Conservation (phyloP, 2,797 vertebrate species). For the Anguilla marmorata region DNA sequence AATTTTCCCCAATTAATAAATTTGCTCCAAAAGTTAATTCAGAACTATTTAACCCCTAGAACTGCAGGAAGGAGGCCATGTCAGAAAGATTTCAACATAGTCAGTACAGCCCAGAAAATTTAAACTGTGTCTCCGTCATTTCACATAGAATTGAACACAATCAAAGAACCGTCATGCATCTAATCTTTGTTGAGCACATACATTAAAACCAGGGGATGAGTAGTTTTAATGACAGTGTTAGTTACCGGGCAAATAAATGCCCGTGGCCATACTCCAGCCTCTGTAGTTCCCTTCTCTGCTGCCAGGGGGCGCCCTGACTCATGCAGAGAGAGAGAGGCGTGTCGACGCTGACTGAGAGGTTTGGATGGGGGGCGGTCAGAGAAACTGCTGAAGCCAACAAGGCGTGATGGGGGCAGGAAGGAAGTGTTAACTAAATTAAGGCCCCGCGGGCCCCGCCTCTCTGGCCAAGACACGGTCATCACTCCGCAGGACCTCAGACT, state of each 20-base stretch:
- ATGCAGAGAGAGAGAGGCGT: not conserved
- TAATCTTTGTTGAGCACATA: not conserved
- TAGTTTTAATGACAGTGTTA: not conserved
- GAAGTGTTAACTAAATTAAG: not conserved
- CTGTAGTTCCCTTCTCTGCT: not conserved
- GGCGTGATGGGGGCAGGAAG: not conserved
- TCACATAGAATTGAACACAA: too few species aligned
- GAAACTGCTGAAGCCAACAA: not conserved
- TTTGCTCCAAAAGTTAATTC: not conserved
- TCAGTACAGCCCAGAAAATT: not conserved
- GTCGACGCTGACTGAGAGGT: too few species aligned
- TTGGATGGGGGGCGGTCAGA: not conserved
- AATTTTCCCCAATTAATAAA: not conserved
- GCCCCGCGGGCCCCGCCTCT: not conserved
- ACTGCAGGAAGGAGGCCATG: not conserved
- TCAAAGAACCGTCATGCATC: too few species aligned
- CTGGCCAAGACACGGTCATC: not conserved
- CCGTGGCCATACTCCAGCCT: not conserved
- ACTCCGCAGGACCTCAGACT: not conserved
- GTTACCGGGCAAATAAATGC: not conserved
- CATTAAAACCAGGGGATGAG: not conserved
- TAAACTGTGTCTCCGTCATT: not conserved
- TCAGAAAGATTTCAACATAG: not conserved
- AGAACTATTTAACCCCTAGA: not conserved
- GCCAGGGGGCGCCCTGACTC: not conserved